Evolutionary conservation across 2,113 vertebrate species (phyloP).

Genomic region (Melospiza georgiana): DNA sequence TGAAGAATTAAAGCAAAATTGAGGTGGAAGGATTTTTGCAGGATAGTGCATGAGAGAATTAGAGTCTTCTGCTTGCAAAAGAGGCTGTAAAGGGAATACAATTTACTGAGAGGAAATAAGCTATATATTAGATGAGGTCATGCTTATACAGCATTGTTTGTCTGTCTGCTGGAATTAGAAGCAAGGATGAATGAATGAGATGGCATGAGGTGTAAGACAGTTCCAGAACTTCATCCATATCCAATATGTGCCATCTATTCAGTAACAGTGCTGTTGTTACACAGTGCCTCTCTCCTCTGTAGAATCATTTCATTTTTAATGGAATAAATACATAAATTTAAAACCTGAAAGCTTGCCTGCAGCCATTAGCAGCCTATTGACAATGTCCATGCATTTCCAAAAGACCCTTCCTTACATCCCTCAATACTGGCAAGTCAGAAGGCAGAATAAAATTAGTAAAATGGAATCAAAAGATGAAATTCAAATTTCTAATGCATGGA

Average conservation of each 20-base stretch:
- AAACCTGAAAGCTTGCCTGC: constrained; percentile 26
- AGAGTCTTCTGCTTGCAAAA: background rate
- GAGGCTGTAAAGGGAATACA: background rate
- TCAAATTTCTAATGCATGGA: background rate
- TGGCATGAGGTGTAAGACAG: background rate
- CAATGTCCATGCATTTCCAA: background rate
- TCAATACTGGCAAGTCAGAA: background rate
- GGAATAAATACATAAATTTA: constrained; percentile 58
- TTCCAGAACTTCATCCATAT: background rate
- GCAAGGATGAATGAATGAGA: background rate
- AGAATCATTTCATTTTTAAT: constrained; percentile 52
- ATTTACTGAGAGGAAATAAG: background rate
- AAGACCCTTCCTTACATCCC: background rate
- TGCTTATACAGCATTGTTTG: background rate
- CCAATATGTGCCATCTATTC: background rate
- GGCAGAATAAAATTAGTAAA: background rate
- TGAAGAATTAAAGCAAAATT: background rate
- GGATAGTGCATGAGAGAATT: background rate
- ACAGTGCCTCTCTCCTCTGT: background rate
- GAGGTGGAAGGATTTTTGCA: background rate
- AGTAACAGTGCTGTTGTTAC: background rate
- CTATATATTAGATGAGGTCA: background rate
- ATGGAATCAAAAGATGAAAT: background rate
- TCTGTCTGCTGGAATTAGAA: background rate
- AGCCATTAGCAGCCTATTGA: constrained; percentile 69